A percentile compares a stretch with the other conserved stretches of the same genome.
Evolutionary conservation across 2,888 invertebrate species (phyloP).

Genomic region (Mythimna lalbum): DNA sequence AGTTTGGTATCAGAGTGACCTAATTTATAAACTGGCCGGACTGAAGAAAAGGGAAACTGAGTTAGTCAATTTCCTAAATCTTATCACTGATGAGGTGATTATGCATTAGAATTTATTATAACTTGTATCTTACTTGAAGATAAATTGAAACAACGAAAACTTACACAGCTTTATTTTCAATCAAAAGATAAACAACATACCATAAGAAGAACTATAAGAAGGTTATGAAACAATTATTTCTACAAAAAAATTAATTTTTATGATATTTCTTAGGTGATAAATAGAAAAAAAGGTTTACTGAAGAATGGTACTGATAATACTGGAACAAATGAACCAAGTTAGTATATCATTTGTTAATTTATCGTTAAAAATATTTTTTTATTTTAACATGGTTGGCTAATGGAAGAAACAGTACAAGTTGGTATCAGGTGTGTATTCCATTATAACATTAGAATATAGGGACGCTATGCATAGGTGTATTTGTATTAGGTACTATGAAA

Average conservation of each 20-base stretch:
- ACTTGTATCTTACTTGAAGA: too few relatives aligned
- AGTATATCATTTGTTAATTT: neutral
- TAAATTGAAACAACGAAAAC: too few relatives aligned
- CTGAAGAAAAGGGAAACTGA: slow-evolving; percentile 13
- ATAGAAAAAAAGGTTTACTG: neutral
- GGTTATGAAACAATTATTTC: neutral
- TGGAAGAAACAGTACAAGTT: too few relatives aligned
- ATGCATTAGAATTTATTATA: neutral
- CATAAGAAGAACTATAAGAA: too few relatives aligned
- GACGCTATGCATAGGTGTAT: too few relatives aligned
- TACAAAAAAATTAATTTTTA: neutral
- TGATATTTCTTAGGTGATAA: slow-evolving; percentile 9
- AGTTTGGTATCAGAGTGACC: slow-evolving; percentile 29
- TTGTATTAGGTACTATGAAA: too few relatives aligned
- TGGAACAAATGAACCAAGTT: neutral
- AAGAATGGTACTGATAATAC: neutral
- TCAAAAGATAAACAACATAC: too few relatives aligned
- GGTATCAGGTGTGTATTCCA: too few relatives aligned
- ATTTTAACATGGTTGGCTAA: too few relatives aligned
- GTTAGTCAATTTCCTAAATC: slow-evolving; percentile 16
- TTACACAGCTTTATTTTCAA: too few relatives aligned
- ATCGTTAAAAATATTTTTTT: too few relatives aligned
- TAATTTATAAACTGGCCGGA: slow-evolving; percentile 18
- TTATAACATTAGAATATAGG: too few relatives aligned
- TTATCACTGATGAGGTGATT: slow-evolving; percentile 18